Evolutionary conservation across 2,113 vertebrate genomes (phyloP).

Genomic region (Lasiurus cinereus): DNA sequence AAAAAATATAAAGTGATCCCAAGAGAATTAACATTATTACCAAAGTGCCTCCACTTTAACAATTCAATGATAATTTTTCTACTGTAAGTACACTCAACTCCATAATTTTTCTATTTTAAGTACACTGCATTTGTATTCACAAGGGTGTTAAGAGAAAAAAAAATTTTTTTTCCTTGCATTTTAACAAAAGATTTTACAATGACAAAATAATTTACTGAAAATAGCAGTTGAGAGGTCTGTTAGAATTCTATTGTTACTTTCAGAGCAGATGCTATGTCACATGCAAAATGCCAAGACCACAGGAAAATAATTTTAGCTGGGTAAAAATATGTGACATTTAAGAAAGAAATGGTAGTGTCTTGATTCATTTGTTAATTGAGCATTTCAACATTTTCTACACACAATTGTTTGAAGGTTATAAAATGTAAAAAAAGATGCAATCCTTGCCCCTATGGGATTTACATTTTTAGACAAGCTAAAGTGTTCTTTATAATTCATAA

Average conservation of each 20-base stretch:
- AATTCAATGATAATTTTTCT: conserved; percentile 65
- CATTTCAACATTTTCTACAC: conserved; percentile 68
- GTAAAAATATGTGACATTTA: conserved; percentile 82
- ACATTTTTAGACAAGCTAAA: conserved; percentile 69
- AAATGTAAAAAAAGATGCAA: conserved; percentile 49
- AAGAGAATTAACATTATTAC: conserved; percentile 55
- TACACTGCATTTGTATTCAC: conserved; percentile 60
- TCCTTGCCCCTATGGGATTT: conserved; percentile 23
- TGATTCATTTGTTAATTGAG: conserved; percentile 82
- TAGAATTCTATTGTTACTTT: conserved; percentile 79
- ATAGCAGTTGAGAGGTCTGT: conserved; percentile 68
- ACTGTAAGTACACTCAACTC: conserved; percentile 33
- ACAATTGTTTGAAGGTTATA: conserved; percentile 58
- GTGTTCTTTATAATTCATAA: conserved; percentile 50
- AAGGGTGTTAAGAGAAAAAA: conserved; percentile 51
- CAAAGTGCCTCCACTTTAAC: conserved; percentile 55
- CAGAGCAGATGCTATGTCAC: conserved; percentile 77
- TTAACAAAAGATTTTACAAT: conserved; percentile 71
- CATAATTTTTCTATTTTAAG: conserved; percentile 70
- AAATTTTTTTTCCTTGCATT: conserved; percentile 70
- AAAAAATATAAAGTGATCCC: conserved; percentile 59
- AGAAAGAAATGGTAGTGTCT: conserved; percentile 73
- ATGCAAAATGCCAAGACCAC: conserved; percentile 77
- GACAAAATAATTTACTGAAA: conserved; percentile 71
- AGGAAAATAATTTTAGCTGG: conserved; percentile 81